Conservation (phyloP, 1,140 invertebrate species). For the Pogonomyrmex californicus region DNA sequence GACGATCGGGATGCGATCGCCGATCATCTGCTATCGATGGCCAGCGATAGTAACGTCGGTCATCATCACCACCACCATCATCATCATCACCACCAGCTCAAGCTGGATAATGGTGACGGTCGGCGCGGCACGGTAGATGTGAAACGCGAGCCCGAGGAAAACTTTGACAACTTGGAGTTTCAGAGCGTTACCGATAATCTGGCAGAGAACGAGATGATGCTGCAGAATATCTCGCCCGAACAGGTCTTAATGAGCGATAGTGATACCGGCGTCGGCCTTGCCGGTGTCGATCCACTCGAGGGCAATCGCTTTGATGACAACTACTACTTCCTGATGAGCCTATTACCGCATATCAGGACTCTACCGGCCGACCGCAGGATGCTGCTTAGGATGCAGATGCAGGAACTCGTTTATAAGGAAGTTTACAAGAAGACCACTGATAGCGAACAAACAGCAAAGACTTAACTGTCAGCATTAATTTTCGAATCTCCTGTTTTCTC, state of each 20-base stretch:
- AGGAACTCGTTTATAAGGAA: conserved; percentile 85
- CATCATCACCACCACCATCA: conserved; percentile 19
- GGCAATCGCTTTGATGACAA: conserved; percentile 83
- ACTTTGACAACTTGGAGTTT: conserved; percentile 81
- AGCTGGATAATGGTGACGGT: conserved; percentile 67
- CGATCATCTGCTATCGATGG: conserved; percentile 74
- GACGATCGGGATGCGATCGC: conserved; percentile 75
- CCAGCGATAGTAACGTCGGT: conserved; percentile 63
- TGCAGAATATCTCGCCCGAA: conserved; percentile 84
- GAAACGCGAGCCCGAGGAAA: conserved; percentile 82
- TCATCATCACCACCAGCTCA: conserved; percentile 47
- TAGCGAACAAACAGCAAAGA: conserved; percentile 34
- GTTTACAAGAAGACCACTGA: conserved; percentile 83
- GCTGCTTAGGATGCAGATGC: conserved; percentile 85
- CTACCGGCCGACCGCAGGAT: conserved; percentile 83
- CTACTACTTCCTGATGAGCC: conserved; percentile 85
- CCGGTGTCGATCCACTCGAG: conserved; percentile 78
- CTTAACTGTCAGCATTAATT: conserved; percentile 27
- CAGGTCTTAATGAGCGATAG: conserved; percentile 82
- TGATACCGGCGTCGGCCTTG: conserved; percentile 76
- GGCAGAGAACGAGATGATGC: conserved; percentile 83
- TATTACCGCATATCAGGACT: conserved; percentile 83
- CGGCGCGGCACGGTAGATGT: conserved; percentile 74
- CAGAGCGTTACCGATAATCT: conserved; percentile 78
- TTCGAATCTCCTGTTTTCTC: background rate